These are phyloP conservation scores for Calyptommatus sinebrachiatus DNA, from an alignment of 2,113 vertebrate species.

Conservation along the genomic window DNA sequence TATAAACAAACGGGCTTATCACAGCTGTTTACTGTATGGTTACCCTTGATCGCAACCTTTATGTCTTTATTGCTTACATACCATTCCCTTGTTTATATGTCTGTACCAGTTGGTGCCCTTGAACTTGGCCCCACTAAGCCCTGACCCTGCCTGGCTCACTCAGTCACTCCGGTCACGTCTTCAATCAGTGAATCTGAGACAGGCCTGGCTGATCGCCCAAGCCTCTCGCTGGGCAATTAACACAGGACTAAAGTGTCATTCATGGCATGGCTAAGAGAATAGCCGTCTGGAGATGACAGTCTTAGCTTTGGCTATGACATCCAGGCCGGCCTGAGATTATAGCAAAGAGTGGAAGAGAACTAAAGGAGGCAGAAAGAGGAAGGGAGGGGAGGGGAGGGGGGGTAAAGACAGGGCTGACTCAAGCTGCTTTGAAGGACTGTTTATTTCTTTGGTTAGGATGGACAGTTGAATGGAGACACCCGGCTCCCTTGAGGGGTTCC, in stretches of 20 bases:
- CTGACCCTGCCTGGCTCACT: slow-evolving; percentile 46
- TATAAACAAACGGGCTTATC: slow-evolving; percentile 79
- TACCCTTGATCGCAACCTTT: slow-evolving; percentile 76
- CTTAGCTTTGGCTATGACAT: slow-evolving; percentile 56
- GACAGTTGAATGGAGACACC: slow-evolving; percentile 47
- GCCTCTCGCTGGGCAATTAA: slow-evolving; percentile 67
- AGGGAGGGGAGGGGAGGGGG: not conserved
- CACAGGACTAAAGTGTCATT: slow-evolving; percentile 61
- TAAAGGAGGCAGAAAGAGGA: slow-evolving; percentile 22
- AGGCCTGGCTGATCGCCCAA: slow-evolving; percentile 62
- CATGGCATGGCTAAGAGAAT: slow-evolving; percentile 44
- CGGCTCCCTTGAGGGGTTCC: slow-evolving; percentile 39
- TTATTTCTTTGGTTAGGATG: slow-evolving; percentile 39
- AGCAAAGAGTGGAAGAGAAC: slow-evolving; percentile 40
- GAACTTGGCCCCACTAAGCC: slow-evolving; percentile 74
- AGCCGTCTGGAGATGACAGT: slow-evolving; percentile 62
- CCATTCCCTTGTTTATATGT: slow-evolving; percentile 78
- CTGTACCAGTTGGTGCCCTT: slow-evolving; percentile 77
- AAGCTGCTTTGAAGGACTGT: slow-evolving; percentile 52
- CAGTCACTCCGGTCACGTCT: slow-evolving; percentile 54
- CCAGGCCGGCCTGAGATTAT: slow-evolving; percentile 57
- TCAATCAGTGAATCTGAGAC: slow-evolving; percentile 65
- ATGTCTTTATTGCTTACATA: slow-evolving; percentile 79
- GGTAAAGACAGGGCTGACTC: slow-evolving; percentile 6
- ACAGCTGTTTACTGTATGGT: slow-evolving; percentile 77